These are phyloP conservation scores for Budorcas taxicolor DNA, from an alignment of 2,113 vertebrate genomes.

Conservation along the genomic window DNA sequence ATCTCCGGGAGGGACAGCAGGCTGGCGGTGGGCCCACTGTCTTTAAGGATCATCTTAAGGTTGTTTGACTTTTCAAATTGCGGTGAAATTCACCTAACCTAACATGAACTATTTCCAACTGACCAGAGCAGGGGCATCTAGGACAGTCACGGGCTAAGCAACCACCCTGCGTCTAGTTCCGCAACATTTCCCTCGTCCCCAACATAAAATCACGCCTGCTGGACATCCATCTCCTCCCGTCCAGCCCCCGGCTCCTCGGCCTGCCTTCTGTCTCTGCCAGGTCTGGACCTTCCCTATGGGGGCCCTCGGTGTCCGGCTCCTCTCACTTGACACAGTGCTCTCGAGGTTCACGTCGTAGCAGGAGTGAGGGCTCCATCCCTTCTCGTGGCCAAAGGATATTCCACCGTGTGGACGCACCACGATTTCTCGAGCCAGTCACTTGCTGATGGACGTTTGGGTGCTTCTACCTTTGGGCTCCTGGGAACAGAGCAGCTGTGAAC, in stretches of 20 bases:
- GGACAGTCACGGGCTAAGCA: too few relatives aligned
- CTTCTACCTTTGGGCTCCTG: background rate
- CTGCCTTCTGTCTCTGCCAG: background rate
- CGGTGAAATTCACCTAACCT: background rate
- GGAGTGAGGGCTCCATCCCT: fast-evolving
- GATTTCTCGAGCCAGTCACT: too few relatives aligned
- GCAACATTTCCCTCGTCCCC: background rate
- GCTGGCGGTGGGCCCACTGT: background rate
- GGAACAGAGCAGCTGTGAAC: background rate
- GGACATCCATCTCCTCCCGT: fast-evolving
- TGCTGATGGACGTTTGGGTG: background rate
- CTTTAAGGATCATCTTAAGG: background rate
- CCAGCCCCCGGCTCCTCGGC: background rate
- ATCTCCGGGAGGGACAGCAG: fast-evolving
- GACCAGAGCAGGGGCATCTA: background rate
- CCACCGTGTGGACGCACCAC: background rate
- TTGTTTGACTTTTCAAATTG: background rate
- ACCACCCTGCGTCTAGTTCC: background rate
- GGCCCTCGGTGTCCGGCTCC: background rate
- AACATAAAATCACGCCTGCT: background rate
- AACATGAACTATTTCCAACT: background rate
- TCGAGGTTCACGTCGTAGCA: background rate
- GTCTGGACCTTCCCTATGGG: background rate
- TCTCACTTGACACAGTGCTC: fast-evolving
- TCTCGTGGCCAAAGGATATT: background rate